Conservation (phyloP, 2,113 vertebrate genomes). For the Bos taurus region DNA sequence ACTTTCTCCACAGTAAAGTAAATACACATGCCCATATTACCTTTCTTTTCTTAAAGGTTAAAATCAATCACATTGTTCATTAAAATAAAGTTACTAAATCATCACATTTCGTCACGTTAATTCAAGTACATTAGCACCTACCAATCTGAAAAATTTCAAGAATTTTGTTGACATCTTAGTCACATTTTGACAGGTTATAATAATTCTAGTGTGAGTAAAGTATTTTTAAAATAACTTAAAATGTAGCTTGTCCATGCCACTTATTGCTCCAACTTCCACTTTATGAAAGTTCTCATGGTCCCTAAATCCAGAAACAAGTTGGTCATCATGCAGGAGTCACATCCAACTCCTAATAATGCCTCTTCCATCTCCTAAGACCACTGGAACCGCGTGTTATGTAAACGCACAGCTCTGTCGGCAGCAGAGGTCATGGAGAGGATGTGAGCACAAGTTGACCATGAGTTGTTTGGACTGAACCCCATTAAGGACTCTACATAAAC, state of each 20-base stretch:
- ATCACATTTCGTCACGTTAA: constrained; percentile 24
- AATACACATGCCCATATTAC: background rate
- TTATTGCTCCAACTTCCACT: background rate
- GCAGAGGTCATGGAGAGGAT: background rate
- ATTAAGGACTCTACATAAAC: background rate
- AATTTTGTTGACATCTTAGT: constrained; percentile 47
- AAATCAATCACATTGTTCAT: constrained; percentile 7
- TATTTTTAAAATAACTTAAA: constrained; percentile 38
- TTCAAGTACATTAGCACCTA: background rate
- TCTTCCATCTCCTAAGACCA: background rate
- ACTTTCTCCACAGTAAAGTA: background rate
- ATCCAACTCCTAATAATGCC: background rate
- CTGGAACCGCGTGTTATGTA: background rate
- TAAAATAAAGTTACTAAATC: constrained; percentile 34
- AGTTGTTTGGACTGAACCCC: background rate
- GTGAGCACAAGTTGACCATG: background rate
- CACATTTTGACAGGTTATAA: constrained; percentile 49
- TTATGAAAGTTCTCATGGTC: background rate
- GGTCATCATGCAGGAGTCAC: background rate
- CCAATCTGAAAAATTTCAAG: background rate
- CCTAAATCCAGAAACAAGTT: background rate
- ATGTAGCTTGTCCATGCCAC: background rate
- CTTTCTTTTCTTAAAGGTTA: constrained; percentile 28
- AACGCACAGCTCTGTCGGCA: background rate
- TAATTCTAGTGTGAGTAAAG: background rate